Percentiles rank a stretch among this genome's conserved stretches.
Conservation (phyloP, 2,888 invertebrate genomes). For the Drosophila cognata region DNA sequence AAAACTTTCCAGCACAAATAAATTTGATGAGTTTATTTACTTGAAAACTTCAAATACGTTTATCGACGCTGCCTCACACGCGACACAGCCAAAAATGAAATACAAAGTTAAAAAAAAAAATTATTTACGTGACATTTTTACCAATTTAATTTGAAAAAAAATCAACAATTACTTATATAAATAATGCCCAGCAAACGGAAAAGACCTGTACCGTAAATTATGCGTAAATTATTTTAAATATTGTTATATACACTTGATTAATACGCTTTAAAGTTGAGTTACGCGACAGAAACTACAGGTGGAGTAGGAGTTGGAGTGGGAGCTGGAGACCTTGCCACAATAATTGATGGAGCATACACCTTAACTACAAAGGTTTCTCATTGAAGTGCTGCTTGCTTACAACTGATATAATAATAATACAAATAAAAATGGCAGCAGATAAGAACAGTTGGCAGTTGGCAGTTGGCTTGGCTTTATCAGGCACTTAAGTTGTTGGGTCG, state of each 20-base stretch:
- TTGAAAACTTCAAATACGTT: not conserved
- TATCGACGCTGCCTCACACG: not conserved
- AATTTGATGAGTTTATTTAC: constrained; percentile 24
- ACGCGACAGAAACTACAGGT: constrained; percentile 19
- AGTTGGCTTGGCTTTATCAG: constrained; percentile 23
- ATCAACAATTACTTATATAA: constrained; percentile 58
- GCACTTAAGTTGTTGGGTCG: constrained; percentile 14
- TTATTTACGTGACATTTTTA: constrained; percentile 66
- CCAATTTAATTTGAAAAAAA: constrained; percentile 41
- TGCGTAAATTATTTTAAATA: constrained; percentile 52
- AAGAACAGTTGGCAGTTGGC: constrained; percentile 1
- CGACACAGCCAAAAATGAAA: constrained; percentile 25
- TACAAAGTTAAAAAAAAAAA: constrained; percentile 10
- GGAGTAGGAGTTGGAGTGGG: too few species aligned
- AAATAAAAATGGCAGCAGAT: constrained; percentile 9
- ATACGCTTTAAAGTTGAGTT: constrained; percentile 56
- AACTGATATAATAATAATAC: constrained; percentile 18
- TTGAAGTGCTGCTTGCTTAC: constrained; percentile 10
- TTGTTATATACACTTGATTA: constrained; percentile 51
- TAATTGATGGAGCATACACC: not conserved
- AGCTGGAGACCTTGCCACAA: constrained; percentile 1
- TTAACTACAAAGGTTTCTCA: constrained; percentile 11
- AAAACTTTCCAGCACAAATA: constrained; percentile 23
- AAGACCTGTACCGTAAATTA: constrained; percentile 66
- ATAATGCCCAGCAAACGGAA: constrained; percentile 56